Evolutionary conservation across 2,113 vertebrate genomes (phyloP).

Genomic region (Sphyrna mokarran): DNA sequence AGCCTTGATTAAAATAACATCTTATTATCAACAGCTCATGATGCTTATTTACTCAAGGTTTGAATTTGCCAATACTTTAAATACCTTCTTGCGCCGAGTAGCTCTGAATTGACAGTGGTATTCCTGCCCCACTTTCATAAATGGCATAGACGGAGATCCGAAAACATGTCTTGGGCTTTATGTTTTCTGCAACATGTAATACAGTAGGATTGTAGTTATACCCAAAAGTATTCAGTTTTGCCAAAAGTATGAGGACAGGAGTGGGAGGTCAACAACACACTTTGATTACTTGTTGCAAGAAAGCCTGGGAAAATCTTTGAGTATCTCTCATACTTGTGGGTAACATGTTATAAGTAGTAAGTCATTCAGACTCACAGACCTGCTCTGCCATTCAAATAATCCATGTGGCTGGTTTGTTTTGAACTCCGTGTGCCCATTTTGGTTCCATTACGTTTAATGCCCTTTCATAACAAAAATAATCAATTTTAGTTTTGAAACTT

Average conservation of each 20-base stretch:
- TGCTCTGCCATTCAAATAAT: background rate
- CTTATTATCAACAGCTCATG: background rate
- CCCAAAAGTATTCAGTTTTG: background rate
- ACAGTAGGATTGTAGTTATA: background rate
- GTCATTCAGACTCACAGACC: background rate
- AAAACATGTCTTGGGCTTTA: conserved; percentile 51
- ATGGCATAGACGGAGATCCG: conserved; percentile 49
- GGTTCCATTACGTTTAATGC: background rate
- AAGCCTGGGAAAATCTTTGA: background rate
- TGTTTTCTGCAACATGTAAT: conserved; percentile 49
- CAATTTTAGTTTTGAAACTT: background rate
- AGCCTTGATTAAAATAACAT: background rate
- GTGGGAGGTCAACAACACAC: background rate
- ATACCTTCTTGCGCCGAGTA: conserved; percentile 50
- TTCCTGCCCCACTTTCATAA: conserved; percentile 44
- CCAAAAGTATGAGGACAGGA: too few relatives aligned
- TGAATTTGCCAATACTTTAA: background rate
- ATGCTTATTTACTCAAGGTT: background rate
- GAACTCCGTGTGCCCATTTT: background rate
- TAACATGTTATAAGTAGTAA: background rate
- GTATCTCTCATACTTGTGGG: background rate
- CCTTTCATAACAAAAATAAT: background rate
- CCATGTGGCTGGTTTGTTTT: background rate
- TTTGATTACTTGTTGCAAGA: background rate
- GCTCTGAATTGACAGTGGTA: conserved; percentile 31